Percentiles rank a stretch among this genome's conserved stretches.
phyloP scores from a whole-genome alignment of 2,797 vertebrate genomes.

The Melopsittacus undulatus region DNA sequence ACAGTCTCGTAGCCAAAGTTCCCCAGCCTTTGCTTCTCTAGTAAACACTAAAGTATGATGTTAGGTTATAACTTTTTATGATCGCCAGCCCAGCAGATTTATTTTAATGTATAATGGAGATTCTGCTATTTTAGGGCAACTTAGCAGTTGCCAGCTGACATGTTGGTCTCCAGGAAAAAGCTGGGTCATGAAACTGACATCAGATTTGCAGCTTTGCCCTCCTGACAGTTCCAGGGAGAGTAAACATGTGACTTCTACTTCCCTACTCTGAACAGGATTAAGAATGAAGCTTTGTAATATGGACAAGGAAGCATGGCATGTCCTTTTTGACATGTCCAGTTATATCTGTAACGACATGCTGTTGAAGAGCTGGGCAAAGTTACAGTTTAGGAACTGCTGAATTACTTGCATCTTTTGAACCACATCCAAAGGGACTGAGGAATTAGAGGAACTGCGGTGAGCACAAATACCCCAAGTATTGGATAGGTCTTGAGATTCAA shows the following conservation, averaged over 20 bases:
- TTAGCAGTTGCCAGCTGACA: background rate
- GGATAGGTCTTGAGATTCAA: background rate
- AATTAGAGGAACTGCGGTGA: background rate
- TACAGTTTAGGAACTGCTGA: background rate
- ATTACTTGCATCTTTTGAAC: background rate
- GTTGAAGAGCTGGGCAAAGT: background rate
- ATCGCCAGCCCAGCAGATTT: background rate
- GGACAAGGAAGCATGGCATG: background rate
- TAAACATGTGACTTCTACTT: background rate
- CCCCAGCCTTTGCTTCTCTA: background rate
- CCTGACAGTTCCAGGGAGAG: background rate
- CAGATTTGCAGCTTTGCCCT: background rate
- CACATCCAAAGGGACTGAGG: background rate
- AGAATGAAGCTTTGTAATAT: fast-evolving
- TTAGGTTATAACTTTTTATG: background rate
- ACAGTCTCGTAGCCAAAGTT: background rate
- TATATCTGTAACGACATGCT: fast-evolving
- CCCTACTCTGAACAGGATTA: too few species aligned
- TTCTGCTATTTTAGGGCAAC: background rate
- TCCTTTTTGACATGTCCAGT: background rate
- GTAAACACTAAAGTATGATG: background rate
- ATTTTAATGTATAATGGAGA: background rate
- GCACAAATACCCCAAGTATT: background rate
- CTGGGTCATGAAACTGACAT: background rate
- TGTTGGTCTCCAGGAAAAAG: background rate